Percentiles rank a stretch among this genome's conserved stretches.
Evolutionary conservation across 2,113 vertebrate species (phyloP).

Genomic region (Formicarius rufipectus): DNA sequence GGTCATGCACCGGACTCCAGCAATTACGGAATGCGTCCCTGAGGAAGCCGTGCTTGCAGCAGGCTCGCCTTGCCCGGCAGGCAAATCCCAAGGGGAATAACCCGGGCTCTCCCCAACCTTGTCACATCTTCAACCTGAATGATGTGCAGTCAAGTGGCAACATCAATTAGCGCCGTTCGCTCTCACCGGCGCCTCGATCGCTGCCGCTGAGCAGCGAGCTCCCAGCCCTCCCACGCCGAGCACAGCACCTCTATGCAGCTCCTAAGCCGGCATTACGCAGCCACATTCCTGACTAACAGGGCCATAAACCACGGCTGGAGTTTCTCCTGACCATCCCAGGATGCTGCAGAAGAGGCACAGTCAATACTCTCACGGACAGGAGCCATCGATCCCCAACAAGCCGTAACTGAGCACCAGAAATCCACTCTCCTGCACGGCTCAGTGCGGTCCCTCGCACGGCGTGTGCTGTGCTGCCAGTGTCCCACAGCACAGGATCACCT

Average conservation of each 20-base stretch:
- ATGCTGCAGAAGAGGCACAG: background rate
- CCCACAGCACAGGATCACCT: accelerated
- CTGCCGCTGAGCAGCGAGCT: background rate
- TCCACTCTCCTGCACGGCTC: accelerated
- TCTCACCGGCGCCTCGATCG: background rate
- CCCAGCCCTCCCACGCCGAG: background rate
- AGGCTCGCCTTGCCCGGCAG: background rate
- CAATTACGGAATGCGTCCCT: background rate
- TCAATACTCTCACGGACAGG: background rate
- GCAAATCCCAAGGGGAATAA: background rate
- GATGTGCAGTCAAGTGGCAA: background rate
- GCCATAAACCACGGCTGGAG: background rate
- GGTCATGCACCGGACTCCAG: background rate
- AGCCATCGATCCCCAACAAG: background rate
- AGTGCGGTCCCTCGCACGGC: accelerated
- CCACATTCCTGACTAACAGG: background rate
- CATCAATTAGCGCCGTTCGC: background rate
- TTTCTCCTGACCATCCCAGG: background rate
- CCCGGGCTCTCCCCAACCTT: background rate
- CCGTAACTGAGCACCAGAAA: background rate
- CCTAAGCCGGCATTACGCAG: background rate
- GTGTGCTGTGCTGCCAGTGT: accelerated
- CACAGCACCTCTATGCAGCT: background rate
- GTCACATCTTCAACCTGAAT: background rate
- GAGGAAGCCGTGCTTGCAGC: accelerated